Conservation (phyloP, 30 jellyfish, hydroid and myxozoan species). For the Cassiopea xamachana region DNA sequence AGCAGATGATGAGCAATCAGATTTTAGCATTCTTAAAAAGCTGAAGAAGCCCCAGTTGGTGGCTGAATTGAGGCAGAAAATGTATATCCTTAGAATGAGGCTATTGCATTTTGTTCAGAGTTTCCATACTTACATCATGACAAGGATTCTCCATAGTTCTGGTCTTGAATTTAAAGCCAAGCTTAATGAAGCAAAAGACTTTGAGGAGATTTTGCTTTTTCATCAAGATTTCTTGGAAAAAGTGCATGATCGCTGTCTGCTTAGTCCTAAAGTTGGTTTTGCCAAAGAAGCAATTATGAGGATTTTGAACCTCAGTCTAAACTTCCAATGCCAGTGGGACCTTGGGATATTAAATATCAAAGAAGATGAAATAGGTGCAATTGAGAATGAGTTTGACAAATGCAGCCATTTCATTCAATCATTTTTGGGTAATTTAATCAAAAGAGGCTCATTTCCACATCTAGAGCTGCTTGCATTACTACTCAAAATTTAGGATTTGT, state of each 20-base stretch:
- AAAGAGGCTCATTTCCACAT: conserved; percentile 93
- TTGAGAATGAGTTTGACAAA: conserved; percentile 75
- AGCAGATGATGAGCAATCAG: background rate
- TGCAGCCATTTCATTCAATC: conserved; percentile 86
- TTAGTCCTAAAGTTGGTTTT: conserved; percentile 83
- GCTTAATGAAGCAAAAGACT: conserved; percentile 71
- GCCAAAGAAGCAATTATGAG: conserved; percentile 86
- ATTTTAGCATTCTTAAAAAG: background rate
- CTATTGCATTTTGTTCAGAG: conserved; percentile 86
- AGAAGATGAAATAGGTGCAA: conserved; percentile 41
- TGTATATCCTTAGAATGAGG: conserved; percentile 77
- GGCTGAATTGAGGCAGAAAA: conserved; percentile 29
- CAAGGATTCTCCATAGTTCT: conserved; percentile 77
- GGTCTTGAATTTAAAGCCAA: conserved; percentile 66
- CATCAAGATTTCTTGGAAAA: conserved; percentile 74
- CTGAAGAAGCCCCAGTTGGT: background rate
- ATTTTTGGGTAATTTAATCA: conserved; percentile 76
- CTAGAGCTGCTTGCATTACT: conserved; percentile 54
- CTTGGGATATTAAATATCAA: conserved; percentile 28
- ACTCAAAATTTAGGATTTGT: background rate
- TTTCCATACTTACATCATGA: conserved; percentile 80
- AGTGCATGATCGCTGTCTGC: conserved; percentile 82
- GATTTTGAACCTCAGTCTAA: conserved; percentile 65
- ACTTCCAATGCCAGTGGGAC: conserved; percentile 75
- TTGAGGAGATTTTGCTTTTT: conserved; percentile 70